Evolutionary conservation across 2,888 invertebrate species (phyloP).

Genomic region (Metacarcinus magister): DNA sequence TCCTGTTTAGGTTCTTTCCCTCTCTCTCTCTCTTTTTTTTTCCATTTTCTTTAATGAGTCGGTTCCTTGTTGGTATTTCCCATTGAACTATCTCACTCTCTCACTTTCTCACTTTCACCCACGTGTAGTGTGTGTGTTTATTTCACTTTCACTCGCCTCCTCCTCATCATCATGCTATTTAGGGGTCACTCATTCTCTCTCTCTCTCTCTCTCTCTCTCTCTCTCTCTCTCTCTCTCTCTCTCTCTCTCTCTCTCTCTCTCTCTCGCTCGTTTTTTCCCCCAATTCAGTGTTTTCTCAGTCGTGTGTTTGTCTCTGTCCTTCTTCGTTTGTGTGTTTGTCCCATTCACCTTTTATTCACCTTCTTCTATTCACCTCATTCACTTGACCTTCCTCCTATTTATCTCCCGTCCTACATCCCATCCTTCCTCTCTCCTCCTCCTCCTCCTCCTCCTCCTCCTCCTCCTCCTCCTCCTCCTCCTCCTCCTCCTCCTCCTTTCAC

Average conservation of each 20-base stretch:
- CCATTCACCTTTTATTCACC: no score
- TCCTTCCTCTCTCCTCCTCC: no score
- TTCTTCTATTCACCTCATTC: no score
- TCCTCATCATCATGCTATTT: no score
- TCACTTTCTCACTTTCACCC: no score
- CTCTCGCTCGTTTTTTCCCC: background rate
- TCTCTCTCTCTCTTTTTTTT: background rate
- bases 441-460: background rate
- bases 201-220: slow-evolving; percentile 57
- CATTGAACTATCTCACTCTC: no score
- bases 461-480: background rate
- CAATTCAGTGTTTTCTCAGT: background rate
- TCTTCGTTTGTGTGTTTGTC: no score
- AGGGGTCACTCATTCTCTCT: background rate
- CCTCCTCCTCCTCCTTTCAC: background rate
- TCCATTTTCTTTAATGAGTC: background rate
- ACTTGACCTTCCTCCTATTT: no score
- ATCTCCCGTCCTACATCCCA: background rate
- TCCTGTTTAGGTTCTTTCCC: background rate
- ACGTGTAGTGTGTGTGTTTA: no score
- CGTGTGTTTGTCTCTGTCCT: background rate
- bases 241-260: slow-evolving; percentile 53
- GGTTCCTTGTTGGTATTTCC: no score
- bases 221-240: slow-evolving; percentile 57
- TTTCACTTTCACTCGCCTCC: no score